A percentile compares a stretch with the other conserved stretches of the same genome.
Conservation (phyloP, 2,113 vertebrate genomes). For the Fulica atra region DNA sequence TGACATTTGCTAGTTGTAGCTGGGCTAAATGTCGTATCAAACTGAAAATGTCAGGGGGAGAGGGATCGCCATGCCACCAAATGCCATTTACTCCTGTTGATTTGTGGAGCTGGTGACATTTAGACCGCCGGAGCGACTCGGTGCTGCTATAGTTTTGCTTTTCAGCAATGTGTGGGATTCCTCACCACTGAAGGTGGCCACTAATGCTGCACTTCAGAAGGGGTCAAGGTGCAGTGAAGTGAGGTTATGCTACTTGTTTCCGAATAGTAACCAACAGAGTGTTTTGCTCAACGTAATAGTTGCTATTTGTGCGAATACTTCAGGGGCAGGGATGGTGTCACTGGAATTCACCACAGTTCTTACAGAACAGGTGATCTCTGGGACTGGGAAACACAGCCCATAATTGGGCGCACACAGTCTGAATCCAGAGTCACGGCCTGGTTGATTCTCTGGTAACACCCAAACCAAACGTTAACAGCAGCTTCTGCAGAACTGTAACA, state of each 20-base stretch:
- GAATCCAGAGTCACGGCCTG: not conserved
- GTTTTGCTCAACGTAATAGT: not conserved
- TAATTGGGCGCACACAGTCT: rapidly evolving
- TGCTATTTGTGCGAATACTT: not conserved
- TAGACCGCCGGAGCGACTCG: not conserved
- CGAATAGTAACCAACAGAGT: not conserved
- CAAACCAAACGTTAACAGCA: not conserved
- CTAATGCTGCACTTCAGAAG: not conserved
- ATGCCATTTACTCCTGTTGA: not conserved
- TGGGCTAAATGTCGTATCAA: not conserved
- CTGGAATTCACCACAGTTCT: not conserved
- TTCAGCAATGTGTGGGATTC: not conserved
- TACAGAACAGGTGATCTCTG: not conserved
- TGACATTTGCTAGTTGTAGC: not conserved
- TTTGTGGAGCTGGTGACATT: not conserved
- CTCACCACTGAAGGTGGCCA: not conserved
- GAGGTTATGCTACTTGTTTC: not conserved
- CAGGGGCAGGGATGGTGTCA: not conserved
- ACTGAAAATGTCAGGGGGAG: not conserved
- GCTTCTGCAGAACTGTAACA: not conserved
- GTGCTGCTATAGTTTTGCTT: not conserved
- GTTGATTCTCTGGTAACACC: not conserved
- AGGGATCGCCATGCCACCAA: not conserved
- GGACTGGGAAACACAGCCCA: not conserved
- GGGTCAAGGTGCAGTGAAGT: not conserved